Evolutionary conservation across 1,140 invertebrate genomes (phyloP), one percentile per base, ranked within the genome.

Genomic region (Drosophila hydei): DNA sequence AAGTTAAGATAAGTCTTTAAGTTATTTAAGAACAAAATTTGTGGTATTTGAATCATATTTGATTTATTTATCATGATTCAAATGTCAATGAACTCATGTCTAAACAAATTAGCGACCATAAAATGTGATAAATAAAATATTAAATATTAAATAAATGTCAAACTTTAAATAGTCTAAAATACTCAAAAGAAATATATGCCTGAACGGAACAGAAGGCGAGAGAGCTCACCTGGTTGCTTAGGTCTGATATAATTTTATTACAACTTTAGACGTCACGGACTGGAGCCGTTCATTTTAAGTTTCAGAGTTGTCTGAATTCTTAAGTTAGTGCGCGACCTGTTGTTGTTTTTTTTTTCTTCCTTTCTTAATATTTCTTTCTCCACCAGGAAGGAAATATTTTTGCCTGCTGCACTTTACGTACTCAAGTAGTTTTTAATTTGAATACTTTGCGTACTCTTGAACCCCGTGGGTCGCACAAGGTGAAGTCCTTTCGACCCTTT

Each of bases 341-440:
- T 58, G 19, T 52, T 75, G 58, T 63, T n/a, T 42, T 60, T 42
- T 18, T 47, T 72, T 50, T 11, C 30, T 60, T 42, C 18, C 23
- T 72, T 50, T 11, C 30, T 33, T 33, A 33, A 6, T 47, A 36
- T 40, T 61, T 43, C 12, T 62, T 33, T 8, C 50, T 54, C 30
- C 11, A 11, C 18, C 72, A 62, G 63, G 64, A 76, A 75, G 68
- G 62, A 79, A 88, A 72, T 50, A 84, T 89, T 88, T 88, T 52
- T 40, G 55, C 42, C 47, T 61, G 38, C 67, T 62, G 60, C 62
- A 67, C 58, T 75, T 63, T 63, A 68, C 56, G 59, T 51, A 56
- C 71, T 78, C 23, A 72, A 88, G 83, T 88, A 63, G 75, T 75
- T 88, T 87, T 88, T 88, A 88, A 88, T 88, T 88, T 87, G 75